These are phyloP conservation scores for Hafferia zeledoni DNA, from an alignment of 2,797 vertebrate species.

Conservation along the genomic window DNA sequence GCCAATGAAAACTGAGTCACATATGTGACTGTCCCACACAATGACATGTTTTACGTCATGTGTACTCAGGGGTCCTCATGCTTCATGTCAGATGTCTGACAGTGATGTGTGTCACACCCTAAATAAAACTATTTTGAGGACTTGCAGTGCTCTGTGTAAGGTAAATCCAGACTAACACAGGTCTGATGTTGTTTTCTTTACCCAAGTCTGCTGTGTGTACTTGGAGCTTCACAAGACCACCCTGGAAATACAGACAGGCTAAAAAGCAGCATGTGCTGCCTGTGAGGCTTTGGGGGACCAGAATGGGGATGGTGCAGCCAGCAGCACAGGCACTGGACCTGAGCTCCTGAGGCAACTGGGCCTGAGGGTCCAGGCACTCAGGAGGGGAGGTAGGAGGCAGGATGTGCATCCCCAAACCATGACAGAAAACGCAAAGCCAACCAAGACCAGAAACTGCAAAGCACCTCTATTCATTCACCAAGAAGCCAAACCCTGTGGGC, in stretches of 20 bases:
- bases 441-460: not conserved
- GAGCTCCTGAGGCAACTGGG: not conserved
- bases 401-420: not conserved
- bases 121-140: not conserved
- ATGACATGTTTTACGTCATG: not conserved
- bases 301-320: not conserved
- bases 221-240: not conserved
- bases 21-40: not conserved
- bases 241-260: not conserved
- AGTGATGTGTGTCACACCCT: fast-evolving
- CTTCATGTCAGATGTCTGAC: not conserved
- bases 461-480: fast-evolving
- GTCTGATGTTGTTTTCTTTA: not conserved
- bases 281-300: not conserved
- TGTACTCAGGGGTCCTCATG: not conserved
- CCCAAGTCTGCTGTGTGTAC: not conserved
- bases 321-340: not conserved
- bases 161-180: not conserved
- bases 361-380: not conserved
- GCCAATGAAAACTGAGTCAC: not conserved
- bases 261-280: not conserved
- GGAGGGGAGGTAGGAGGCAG: not conserved
- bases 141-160: not conserved
- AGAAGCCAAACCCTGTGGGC: not conserved
- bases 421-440: fast-evolving